These are phyloP conservation scores for Macrocentrus cingulum DNA, from an alignment of 1,140 invertebrate genomes.

Conservation along the genomic window DNA sequence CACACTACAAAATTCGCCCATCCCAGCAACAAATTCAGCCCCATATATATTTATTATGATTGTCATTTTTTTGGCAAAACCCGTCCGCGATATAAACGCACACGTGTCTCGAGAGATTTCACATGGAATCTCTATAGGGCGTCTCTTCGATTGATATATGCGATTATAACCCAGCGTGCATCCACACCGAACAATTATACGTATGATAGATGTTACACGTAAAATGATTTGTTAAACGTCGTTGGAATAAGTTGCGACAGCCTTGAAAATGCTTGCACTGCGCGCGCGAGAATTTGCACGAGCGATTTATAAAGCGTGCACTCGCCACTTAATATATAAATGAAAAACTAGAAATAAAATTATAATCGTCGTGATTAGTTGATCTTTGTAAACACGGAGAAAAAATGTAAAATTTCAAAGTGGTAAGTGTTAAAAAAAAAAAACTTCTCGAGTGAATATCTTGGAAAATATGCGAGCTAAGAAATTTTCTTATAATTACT, in stretches of 20 bases:
- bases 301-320: conserved; percentile 45
- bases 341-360: background rate
- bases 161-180: conserved; percentile 25
- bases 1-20: no score
- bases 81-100: conserved; percentile 1
- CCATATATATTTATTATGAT: background rate
- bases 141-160: conserved; percentile 26
- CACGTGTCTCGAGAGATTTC: conserved; percentile 18
- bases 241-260: conserved; percentile 42
- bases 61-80: conserved; percentile 1
- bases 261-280: conserved; percentile 12
- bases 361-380: background rate
- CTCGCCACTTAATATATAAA: conserved; percentile 2
- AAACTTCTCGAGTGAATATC: no score
- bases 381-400: no score
- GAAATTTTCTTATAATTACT: no score
- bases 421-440: no score
- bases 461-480: no score
- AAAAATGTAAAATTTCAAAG: no score
- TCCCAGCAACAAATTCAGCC: background rate
- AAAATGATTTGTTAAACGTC: conserved; percentile 51
- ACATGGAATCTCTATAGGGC: conserved; percentile 13
- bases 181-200: conserved; percentile 29
- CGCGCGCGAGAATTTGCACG: conserved; percentile 25
- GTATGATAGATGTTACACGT: conserved; percentile 30